Percentiles rank a stretch among this genome's conserved stretches.
phyloP scores from a whole-genome alignment of 2,113 vertebrate genomes.

The Lutjanus erythropterus region DNA sequence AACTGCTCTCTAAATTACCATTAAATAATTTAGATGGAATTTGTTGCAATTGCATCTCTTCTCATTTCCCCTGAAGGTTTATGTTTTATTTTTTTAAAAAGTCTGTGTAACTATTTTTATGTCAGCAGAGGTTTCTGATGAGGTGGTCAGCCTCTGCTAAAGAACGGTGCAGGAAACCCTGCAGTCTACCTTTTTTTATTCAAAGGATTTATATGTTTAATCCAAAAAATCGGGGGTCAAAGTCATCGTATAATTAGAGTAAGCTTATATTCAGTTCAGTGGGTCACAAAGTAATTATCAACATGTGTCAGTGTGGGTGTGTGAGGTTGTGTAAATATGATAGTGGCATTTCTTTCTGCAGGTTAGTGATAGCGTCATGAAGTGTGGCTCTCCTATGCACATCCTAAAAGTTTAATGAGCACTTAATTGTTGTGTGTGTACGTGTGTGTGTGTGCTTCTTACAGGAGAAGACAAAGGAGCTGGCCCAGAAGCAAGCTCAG shows the following conservation, averaged over 20 bases:
- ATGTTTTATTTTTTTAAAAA: not conserved
- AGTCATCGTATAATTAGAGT: not conserved
- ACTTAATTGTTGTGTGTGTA: slow-evolving; percentile 76
- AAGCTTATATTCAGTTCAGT: slow-evolving; percentile 17
- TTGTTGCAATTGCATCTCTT: not conserved
- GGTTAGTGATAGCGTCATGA: slow-evolving; percentile 40
- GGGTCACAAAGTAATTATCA: slow-evolving; percentile 24
- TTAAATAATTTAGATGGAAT: too few species aligned
- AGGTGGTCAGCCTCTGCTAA: not conserved
- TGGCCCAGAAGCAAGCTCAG: slow-evolving; percentile 96
- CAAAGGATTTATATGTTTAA: not conserved
- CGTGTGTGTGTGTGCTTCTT: slow-evolving; percentile 57
- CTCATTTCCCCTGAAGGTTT: not conserved
- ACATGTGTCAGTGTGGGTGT: slow-evolving; percentile 3
- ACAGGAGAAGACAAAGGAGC: slow-evolving; percentile 96
- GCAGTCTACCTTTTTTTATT: not conserved
- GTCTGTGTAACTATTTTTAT: too few species aligned
- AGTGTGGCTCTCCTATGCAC: slow-evolving; percentile 60
- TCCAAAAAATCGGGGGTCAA: not conserved
- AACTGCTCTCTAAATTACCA: too few species aligned
- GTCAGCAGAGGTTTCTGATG: not conserved
- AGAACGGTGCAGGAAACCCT: not conserved
- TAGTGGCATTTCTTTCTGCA: slow-evolving; percentile 39
- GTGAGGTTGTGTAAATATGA: slow-evolving; percentile 42
- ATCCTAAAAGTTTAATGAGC: slow-evolving; percentile 82